Evolutionary conservation across 2,797 vertebrate species (phyloP), one percentile per base, ranked within the genome.

Genomic region (Myotis daubentonii): DNA sequence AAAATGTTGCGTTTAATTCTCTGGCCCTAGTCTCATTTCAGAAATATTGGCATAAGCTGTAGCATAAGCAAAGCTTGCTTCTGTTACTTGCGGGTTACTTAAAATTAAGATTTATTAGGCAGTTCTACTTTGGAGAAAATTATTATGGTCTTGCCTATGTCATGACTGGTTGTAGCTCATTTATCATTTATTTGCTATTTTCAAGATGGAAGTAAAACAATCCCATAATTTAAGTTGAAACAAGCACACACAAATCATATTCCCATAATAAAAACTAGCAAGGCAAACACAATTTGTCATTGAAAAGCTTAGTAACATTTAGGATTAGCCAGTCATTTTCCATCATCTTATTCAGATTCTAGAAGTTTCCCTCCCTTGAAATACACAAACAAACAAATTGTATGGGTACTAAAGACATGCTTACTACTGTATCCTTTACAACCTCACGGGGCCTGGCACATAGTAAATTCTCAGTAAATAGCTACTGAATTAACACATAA

Each of bases 21-120:
- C n/a, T 41, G 20, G 6, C 47, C 3, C 22, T 72, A 30, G 25
- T 80, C 19, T 93, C 81, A 90, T 94, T 93, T 90, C 51, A 70
- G 44, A 83, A n/a, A 86, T 70, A 91, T 19, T 79, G 20, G 12
- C 9, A 82, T 62, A 41, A 89, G 13, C 17, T 90, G 3, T 33
- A 81, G 11, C 41, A 4, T 33, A 81, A 93, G 25, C 47, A 71
- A 95, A 60, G 12, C 5, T 30, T 78, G 19, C 23, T 15, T 92
- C n/a, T 91, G 66, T 36, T 86, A 86, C 36, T 89, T 89, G 79
- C 17, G 44, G 23, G 55, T 88, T 84, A 93, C 49, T 92, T 30
- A 93, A 86, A 96, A 96, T 92, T 87, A 95, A 97, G 97, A 97
- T 87, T 79, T 95, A 97, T 81, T 89, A 74, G 53, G 75, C 62